Evolutionary conservation across 2,797 vertebrate species (phyloP), one percentile per base, ranked within the genome.

Genomic region (Acanthiza pusilla): DNA sequence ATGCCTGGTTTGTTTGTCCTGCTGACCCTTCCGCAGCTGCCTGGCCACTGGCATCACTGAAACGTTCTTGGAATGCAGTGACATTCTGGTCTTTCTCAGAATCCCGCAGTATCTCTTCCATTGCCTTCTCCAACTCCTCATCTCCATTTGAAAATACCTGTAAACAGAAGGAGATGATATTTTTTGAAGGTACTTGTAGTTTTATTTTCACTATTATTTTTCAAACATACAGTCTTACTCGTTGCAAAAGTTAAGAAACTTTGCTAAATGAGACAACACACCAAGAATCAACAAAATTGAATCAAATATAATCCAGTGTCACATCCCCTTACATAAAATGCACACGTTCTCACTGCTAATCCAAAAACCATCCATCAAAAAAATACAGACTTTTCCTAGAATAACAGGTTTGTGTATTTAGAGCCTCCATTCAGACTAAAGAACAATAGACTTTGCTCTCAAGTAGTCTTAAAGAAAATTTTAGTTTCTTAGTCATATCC

Each of bases 101-200:
- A 94, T 99, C 99, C 62, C 98, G 98, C 95, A 99, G 95, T 47
- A 99, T 98, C 91, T 99, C 99, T 96, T 99, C 99, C 99, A 99
- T 99, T n/a, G 99, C 99, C 95, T 98, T 99, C 96, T 99, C 99
- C 94, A 99, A 75, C 96, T 99, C 99, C 92, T 99, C 99, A 92
- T 98, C 98, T 78, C 98, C 98, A 95, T 99, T 98, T 96, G 97
- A 98, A 96, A 98, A 98, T 82, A 99, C 99, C 99, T 99, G 96
- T 7, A 86, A 75, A 74, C 34, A 71, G 36, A 36, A 36, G 47
- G 83, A 78, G 14, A 73, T 9, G 1, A 32, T 9, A 4, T 9
- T 58, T 72, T 61, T 62, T 19, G 27, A 78, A 91, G 30, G 9
- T 18, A 54, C 4, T 2, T 73, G 5, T 34, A 54, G 25, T 36